Percentiles rank a stretch among this genome's conserved stretches.
Evolutionary conservation across 2,888 invertebrate species (phyloP).

Genomic region (Apamea crenata): DNA sequence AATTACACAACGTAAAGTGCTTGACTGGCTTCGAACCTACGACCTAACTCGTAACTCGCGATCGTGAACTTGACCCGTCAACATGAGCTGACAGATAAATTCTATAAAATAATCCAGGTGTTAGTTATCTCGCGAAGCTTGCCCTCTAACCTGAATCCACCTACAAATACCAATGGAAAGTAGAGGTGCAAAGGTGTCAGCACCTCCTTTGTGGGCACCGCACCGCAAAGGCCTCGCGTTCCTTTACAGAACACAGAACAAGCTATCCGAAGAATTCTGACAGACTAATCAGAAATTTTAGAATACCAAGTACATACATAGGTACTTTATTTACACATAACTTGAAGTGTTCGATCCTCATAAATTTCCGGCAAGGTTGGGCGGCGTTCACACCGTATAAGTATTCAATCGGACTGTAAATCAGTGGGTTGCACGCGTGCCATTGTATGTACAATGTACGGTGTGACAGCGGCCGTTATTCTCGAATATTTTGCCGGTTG

Average conservation of each 20-base stretch:
- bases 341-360: conserved; percentile 55
- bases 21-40: no score
- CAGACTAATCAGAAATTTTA: conserved; percentile 41
- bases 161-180: conserved; percentile 24
- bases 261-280: conserved; percentile 43
- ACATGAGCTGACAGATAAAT: conserved; percentile 1
- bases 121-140: conserved; percentile 8
- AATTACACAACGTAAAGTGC: no score
- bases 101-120: conserved; percentile 5
- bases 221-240: not conserved
- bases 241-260: conserved; percentile 2
- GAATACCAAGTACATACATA: conserved; percentile 21
- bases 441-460: conserved; percentile 72
- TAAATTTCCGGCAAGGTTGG: conserved; percentile 62
- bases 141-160: conserved; percentile 20
- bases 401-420: conserved; percentile 80
- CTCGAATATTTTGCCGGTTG: conserved; percentile 62
- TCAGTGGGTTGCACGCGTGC: conserved; percentile 73
- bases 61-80: not conserved
- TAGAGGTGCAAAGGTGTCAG: conserved; percentile 36
- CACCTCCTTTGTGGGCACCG: conserved; percentile 28
- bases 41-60: no score
- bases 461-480: conserved; percentile 73
- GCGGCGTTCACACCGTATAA: conserved; percentile 75
- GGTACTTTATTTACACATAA: conserved; percentile 48